Conservation (phyloP, 2,888 invertebrate species). For the Polyommatus icarus region DNA sequence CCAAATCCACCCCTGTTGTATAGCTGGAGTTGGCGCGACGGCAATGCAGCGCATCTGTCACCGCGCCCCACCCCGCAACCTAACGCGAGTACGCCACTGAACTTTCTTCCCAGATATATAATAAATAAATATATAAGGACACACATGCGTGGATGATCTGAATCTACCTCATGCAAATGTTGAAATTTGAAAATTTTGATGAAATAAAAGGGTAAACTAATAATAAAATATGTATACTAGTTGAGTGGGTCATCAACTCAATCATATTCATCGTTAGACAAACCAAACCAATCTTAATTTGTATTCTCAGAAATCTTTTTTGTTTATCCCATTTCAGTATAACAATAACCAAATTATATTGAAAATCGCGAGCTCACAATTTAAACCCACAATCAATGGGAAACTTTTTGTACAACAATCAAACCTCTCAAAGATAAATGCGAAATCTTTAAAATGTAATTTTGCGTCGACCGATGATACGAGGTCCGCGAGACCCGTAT, state of each 20-base stretch:
- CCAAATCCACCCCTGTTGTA: constrained; percentile 53
- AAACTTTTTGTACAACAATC: constrained; percentile 36
- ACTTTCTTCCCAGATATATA: constrained; percentile 31
- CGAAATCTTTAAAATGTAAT: constrained; percentile 42
- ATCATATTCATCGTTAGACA: not conserved
- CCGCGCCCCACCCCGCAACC: constrained; percentile 44
- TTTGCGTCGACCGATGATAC: constrained; percentile 52
- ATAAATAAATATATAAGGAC: too few species aligned
- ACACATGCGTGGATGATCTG: not conserved
- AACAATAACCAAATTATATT: not conserved
- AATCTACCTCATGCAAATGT: not conserved
- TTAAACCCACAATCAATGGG: constrained; percentile 27
- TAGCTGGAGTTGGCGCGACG: constrained; percentile 61
- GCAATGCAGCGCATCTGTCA: constrained; percentile 80
- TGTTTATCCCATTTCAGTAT: not conserved
- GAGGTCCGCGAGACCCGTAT: constrained; percentile 49
- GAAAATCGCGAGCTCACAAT: constrained; percentile 16
- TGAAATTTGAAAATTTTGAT: not conserved
- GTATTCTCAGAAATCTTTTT: not conserved
- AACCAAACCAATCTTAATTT: not conserved
- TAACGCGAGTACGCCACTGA: constrained; percentile 40
- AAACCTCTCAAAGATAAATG: constrained; percentile 39
- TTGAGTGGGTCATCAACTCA: not conserved
- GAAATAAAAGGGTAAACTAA: not conserved
- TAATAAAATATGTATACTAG: not conserved